Percentiles rank a stretch among this genome's conserved stretches.
These are phyloP conservation scores for Bergia sp. DNA, from an alignment of 92 coral and sea anemone genomes.

Conservation along the genomic window DNA sequence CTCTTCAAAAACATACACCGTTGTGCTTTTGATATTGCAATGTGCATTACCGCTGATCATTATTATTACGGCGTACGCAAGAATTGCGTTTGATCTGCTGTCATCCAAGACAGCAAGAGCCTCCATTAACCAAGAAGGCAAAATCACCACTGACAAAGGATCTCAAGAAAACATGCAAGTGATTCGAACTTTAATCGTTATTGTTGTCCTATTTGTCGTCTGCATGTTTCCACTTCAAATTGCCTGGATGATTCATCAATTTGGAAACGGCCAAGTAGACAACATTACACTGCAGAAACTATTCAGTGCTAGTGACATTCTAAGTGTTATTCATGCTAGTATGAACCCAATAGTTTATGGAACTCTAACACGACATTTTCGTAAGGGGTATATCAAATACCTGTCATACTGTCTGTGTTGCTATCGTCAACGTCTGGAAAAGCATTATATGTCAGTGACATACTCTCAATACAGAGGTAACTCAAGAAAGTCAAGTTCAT, in stretches of 20 bases:
- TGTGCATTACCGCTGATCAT: not conserved
- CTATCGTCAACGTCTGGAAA: not conserved
- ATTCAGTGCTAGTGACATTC: not conserved
- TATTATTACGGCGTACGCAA: slow-evolving; percentile 9
- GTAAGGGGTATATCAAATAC: slow-evolving; percentile 23
- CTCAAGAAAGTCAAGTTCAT: not conserved
- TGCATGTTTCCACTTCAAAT: slow-evolving; percentile 21
- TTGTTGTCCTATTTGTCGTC: slow-evolving; percentile 15
- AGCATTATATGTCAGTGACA: no score
- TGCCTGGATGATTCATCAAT: not conserved
- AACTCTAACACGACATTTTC: slow-evolving; percentile 17
- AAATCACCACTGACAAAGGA: slow-evolving; percentile 11
- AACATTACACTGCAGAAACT: not conserved
- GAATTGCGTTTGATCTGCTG: slow-evolving; percentile 11
- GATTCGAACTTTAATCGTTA: slow-evolving; percentile 19
- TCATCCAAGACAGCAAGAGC: slow-evolving; percentile 17
- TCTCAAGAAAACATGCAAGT: slow-evolving; percentile 32
- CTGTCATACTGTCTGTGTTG: slow-evolving; percentile 18
- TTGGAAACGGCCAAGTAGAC: not conserved
- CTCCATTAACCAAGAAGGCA: slow-evolving; percentile 8
- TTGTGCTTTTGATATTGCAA: slow-evolving; percentile 18
- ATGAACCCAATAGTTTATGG: slow-evolving; percentile 26
- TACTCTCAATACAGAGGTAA: no score
- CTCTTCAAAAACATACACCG: not conserved
- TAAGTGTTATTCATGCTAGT: slow-evolving; percentile 5